phyloP scores from a whole-genome alignment of 2,797 vertebrate species.

The Anomalospiza imberbis region DNA sequence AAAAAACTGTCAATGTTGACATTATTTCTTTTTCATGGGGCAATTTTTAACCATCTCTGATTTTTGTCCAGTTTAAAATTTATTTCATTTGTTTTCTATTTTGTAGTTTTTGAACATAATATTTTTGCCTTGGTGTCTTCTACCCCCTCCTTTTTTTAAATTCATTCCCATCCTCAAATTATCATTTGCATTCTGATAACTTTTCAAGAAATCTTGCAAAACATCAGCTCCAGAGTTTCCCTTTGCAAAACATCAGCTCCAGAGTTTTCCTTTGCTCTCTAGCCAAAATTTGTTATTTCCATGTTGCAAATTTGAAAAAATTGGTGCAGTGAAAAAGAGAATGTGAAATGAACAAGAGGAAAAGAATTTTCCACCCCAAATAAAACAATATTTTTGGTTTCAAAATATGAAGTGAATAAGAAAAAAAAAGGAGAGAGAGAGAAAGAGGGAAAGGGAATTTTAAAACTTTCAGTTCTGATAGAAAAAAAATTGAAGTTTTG shows the following conservation, averaged over 20 bases:
- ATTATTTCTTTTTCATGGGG: not conserved
- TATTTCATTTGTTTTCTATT: not conserved
- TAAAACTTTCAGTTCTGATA: not conserved
- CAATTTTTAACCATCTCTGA: not conserved
- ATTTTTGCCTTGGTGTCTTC: not conserved
- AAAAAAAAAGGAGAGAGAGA: rapidly evolving
- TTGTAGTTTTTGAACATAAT: not conserved
- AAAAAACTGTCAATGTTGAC: not conserved
- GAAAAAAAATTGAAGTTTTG: not conserved
- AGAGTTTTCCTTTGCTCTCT: not conserved
- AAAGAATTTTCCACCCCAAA: not conserved
- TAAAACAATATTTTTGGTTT: not conserved
- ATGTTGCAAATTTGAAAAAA: not conserved
- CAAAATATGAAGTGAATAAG: not conserved
- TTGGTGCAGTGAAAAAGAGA: not conserved
- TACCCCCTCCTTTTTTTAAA: not conserved
- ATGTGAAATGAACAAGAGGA: not conserved
- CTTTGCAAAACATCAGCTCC: not conserved
- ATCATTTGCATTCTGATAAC: not conserved
- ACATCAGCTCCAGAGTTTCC: not conserved
- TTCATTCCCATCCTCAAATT: not conserved
- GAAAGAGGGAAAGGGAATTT: not conserved
- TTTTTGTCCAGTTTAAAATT: not conserved
- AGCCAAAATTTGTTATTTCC: not conserved
- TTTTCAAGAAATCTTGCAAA: not conserved